Evolutionary conservation across 1,140 invertebrate genomes (phyloP), one percentile per base, ranked within the genome.

Genomic region (Monochamus saltuarius): DNA sequence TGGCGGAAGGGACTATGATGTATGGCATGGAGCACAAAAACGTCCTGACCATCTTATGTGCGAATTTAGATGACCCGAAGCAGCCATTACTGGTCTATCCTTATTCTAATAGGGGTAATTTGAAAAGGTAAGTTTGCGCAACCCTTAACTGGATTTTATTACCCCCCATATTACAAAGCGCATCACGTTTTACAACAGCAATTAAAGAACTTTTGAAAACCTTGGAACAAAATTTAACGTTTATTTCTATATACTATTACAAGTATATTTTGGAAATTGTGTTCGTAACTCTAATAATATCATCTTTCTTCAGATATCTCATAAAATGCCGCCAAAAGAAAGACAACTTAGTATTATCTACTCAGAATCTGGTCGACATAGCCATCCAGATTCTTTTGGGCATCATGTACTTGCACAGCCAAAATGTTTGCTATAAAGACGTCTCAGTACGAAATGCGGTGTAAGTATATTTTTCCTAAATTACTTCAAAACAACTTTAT

Each of bases 371-470:
- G 49, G 93, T 97, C 0, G 90, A 93, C 69, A 87, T 97, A 77
- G 92, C 90, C 16, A 87, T 94, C 36, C 93, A 96, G 76, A 86
- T 94, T 40, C 88, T 91, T 29, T 84, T 90, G 66, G 95, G 91
- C 0, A 79, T 97, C 51, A 88, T 91, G 61, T 96, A 94, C 77
- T 81, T 98, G 55, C 95, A 98, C 73, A 87, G 91, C 11, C 89
- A 93, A 68, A 85, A 89, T 56, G 82, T 98, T 17, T 82, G 96
- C 19, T 95, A 98, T 74, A 90, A 90, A 76, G 95, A 98, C 75
- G 82, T 98, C 45, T 92, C 94, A 9, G 87, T 90, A 13, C 87
- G 94, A 71, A 96, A 96, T 79, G 95, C 92, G 78, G 83, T 91
- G 85, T 92, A 86, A 85, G 89, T 89, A 65, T 73, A n/a, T 47